phyloP scores from a whole-genome alignment of 2,888 invertebrate species.

The Colostygia pectinataria region DNA sequence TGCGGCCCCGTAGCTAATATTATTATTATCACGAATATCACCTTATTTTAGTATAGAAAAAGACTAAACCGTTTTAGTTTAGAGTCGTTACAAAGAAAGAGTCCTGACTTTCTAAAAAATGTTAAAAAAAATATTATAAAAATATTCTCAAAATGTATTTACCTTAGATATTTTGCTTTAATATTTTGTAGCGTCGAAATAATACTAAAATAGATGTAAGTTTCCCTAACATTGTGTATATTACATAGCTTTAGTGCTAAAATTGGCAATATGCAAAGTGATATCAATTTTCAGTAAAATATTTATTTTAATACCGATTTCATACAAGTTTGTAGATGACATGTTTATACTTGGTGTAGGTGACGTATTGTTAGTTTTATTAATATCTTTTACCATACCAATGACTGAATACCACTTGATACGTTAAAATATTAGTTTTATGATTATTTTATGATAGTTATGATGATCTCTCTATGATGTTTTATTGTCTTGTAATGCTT shows the following conservation, averaged over 20 bases:
- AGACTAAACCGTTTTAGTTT: background rate
- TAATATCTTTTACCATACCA: constrained; percentile 28
- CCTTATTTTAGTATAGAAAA: background rate
- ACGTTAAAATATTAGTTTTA: constrained; percentile 14
- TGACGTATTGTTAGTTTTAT: constrained; percentile 22
- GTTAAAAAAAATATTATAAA: background rate
- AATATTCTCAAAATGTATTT: constrained; percentile 72
- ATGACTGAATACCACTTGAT: constrained; percentile 30
- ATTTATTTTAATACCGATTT: constrained; percentile 46
- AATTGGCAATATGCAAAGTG: constrained; percentile 47
- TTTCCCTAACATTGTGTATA: constrained; percentile 46
- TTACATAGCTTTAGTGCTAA: constrained; percentile 41
- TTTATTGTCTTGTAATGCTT: constrained; percentile 27
- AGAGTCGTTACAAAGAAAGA: background rate
- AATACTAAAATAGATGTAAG: constrained; percentile 38
- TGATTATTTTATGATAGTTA: constrained; percentile 24
- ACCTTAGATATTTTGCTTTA: constrained; percentile 62
- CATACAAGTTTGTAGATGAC: constrained; percentile 37
- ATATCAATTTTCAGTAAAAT: constrained; percentile 43
- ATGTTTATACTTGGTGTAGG: constrained; percentile 31
- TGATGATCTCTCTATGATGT: constrained; percentile 17
- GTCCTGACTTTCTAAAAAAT: background rate
- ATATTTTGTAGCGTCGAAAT: constrained; percentile 55
- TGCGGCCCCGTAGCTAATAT: background rate
- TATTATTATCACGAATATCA: background rate